Evolutionary conservation across 2,888 invertebrate genomes (phyloP).

Genomic region (Lepidonotus clava): DNA sequence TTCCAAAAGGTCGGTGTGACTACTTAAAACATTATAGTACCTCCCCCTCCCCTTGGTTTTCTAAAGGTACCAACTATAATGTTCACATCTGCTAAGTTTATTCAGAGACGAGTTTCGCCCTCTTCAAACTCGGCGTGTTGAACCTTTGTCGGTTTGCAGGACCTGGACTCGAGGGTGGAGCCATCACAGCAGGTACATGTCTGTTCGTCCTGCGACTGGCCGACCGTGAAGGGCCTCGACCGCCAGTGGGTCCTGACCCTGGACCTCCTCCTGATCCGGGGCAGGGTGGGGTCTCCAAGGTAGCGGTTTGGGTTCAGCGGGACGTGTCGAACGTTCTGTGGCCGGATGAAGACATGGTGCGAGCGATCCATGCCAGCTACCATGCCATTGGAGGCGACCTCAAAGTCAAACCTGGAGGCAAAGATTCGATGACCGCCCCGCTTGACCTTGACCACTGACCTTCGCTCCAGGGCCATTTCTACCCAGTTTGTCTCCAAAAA

Average conservation of each 20-base stretch:
- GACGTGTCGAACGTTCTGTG: conserved; percentile 21
- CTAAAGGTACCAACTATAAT: no score
- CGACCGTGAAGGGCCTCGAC: no score
- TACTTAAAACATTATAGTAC: no score
- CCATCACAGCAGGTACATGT: neutral
- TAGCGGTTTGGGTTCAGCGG: conserved; percentile 30
- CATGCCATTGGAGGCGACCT: conserved; percentile 59
- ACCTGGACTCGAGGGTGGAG: no score
- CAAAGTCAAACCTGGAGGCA: conserved; percentile 62
- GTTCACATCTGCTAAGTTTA: no score
- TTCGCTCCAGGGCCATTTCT: conserved; percentile 79
- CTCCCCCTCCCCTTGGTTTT: no score
- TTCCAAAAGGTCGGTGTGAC: no score
- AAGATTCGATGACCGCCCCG: conserved; percentile 72
- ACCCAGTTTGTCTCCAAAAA: conserved; percentile 78
- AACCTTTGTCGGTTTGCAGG: neutral
- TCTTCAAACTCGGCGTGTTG: conserved; percentile 13
- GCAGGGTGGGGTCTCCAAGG: conserved; percentile 1
- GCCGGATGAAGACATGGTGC: conserved; percentile 61
- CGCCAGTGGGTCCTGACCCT: neutral
- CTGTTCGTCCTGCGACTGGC: neutral
- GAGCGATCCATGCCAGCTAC: conserved; percentile 64
- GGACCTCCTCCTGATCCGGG: neutral
- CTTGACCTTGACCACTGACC: conserved; percentile 73
- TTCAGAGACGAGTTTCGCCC: neutral